These are phyloP conservation scores for Crotalus tigris DNA, from an alignment of 2,113 vertebrate genomes.

Conservation along the genomic window DNA sequence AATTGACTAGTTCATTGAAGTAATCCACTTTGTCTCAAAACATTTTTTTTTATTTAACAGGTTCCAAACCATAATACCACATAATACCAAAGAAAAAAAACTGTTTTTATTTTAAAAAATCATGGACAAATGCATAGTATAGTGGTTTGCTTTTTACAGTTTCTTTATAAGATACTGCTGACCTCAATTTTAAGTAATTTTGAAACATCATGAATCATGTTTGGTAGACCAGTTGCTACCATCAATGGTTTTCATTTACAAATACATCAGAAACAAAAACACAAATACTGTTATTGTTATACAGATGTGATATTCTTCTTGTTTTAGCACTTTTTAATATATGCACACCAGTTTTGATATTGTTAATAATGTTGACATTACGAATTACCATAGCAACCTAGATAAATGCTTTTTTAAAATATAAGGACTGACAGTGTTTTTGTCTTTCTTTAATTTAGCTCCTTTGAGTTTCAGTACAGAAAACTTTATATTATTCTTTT, in stretches of 20 bases:
- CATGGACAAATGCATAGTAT: slow-evolving; percentile 5
- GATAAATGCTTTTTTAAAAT: slow-evolving; percentile 51
- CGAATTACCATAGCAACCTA: slow-evolving; percentile 54
- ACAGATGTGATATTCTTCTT: slow-evolving; percentile 32
- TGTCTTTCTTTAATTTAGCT: slow-evolving; percentile 51
- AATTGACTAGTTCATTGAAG: slow-evolving; percentile 10
- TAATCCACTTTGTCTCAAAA: slow-evolving; percentile 6
- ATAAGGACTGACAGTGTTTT: slow-evolving; percentile 49
- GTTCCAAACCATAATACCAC: neutral
- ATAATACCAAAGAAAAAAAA: neutral
- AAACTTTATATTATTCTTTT: neutral
- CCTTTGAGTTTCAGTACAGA: slow-evolving; percentile 46
- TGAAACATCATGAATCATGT: slow-evolving; percentile 34
- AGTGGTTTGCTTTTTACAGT: slow-evolving; percentile 3
- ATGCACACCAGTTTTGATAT: slow-evolving; percentile 38
- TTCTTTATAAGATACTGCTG: slow-evolving; percentile 17
- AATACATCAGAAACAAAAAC: slow-evolving; percentile 54
- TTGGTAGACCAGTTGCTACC: slow-evolving; percentile 45
- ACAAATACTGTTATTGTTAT: slow-evolving; percentile 15
- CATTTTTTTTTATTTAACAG: slow-evolving; percentile 7
- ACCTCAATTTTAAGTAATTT: slow-evolving; percentile 28
- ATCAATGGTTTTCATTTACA: slow-evolving; percentile 46
- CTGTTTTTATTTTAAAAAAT: slow-evolving; percentile 28
- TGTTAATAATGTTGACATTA: slow-evolving; percentile 56
- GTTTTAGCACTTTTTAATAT: slow-evolving; percentile 51